Conservation (phyloP, 2,888 invertebrate species). For the Limnephilus auricula region DNA sequence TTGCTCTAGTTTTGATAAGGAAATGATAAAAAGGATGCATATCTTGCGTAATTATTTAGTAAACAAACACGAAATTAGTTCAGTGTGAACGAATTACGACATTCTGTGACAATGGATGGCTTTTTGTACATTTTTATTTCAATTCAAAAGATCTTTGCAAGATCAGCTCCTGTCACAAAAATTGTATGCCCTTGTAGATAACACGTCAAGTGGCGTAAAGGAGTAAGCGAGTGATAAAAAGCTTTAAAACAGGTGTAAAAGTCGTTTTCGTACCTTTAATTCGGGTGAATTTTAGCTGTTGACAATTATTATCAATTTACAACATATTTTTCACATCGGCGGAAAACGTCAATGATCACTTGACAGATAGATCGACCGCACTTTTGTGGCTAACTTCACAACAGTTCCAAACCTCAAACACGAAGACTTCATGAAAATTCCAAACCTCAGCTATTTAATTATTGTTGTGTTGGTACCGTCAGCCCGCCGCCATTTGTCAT, state of each 20-base stretch:
- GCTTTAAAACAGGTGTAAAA: background rate
- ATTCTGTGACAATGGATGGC: background rate
- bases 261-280: constrained; percentile 18
- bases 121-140: background rate
- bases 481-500: constrained; percentile 77
- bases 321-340: constrained; percentile 49
- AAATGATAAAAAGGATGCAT: background rate
- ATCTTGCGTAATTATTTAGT: background rate
- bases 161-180: constrained; percentile 51
- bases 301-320: constrained; percentile 29
- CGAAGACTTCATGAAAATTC: background rate
- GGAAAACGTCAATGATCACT: constrained; percentile 54
- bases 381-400: constrained; percentile 33
- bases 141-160: constrained; percentile 32
- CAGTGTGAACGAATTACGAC: background rate
- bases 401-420: constrained; percentile 37
- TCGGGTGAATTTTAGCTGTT: constrained; percentile 29
- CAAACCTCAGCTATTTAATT: background rate
- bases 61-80: background rate
- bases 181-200: constrained; percentile 38
- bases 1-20: background rate
- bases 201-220: background rate
- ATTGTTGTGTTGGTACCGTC: background rate
- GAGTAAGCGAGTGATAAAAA: too few species aligned
- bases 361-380: constrained; percentile 51